These are phyloP conservation scores for Hirtodrosophila duncani DNA, from an alignment of 2,888 invertebrate species.

Conservation along the genomic window DNA sequence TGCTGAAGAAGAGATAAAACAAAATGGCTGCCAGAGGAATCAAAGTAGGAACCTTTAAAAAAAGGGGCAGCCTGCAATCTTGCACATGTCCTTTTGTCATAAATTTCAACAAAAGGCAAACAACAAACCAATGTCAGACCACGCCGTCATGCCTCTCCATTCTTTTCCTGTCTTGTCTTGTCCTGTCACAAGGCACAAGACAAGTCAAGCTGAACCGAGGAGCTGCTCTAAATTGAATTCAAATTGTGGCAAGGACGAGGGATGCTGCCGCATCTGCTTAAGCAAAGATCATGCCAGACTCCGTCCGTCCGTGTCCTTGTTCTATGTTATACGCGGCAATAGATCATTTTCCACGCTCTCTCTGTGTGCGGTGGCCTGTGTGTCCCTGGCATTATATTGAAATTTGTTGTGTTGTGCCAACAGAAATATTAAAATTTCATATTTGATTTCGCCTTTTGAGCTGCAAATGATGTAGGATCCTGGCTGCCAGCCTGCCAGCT, in stretches of 20 bases:
- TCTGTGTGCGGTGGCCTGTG: conserved; percentile 21
- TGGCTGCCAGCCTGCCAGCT: background rate
- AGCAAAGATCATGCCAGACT: conserved; percentile 62
- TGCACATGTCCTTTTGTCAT: conserved; percentile 69
- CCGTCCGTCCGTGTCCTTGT: conserved; percentile 23
- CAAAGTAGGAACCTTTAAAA: conserved; percentile 18
- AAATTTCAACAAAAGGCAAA: conserved; percentile 39
- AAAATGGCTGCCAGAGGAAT: conserved; percentile 48
- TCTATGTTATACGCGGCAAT: conserved; percentile 43
- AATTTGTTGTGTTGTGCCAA: conserved; percentile 75
- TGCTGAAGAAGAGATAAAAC: conserved; percentile 17
- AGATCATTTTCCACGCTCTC: conserved; percentile 70
- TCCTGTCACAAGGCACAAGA: conserved; percentile 54
- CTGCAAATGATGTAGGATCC: conserved; percentile 8
- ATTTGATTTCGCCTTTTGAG: conserved; percentile 66
- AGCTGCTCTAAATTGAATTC: conserved; percentile 74
- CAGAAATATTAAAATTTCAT: conserved; percentile 72
- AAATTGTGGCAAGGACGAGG: conserved; percentile 45
- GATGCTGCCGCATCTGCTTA: conserved; percentile 74
- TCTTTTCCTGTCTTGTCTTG: conserved; percentile 7
- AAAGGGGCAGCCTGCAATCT: conserved; percentile 24
- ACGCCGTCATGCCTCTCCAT: conserved; percentile 12
- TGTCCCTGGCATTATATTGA: conserved; percentile 48
- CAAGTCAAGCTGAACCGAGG: conserved; percentile 50
- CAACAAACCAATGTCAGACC: conserved; percentile 50